These are phyloP conservation scores for Erinaceus europaeus DNA, from an alignment of 2,113 vertebrate species.

Conservation along the genomic window DNA sequence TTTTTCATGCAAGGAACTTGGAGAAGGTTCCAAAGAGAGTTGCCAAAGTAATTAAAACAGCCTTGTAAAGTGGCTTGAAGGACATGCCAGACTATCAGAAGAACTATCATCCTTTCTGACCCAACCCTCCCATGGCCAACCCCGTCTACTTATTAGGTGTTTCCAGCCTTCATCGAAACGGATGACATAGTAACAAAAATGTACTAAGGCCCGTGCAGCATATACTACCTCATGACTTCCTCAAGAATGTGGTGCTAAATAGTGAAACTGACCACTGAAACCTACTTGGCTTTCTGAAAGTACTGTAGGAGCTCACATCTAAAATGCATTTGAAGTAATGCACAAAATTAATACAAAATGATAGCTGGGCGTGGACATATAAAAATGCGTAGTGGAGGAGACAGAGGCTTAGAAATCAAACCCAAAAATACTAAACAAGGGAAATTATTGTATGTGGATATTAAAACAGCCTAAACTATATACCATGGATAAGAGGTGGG, in stretches of 20 bases:
- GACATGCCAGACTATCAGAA: constrained; percentile 43
- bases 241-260: not conserved
- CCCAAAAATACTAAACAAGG: no score
- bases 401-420: not conserved
- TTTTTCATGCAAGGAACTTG: constrained; percentile 54
- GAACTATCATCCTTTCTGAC: constrained; percentile 6
- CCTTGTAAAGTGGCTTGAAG: constrained; percentile 48
- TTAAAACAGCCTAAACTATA: no score
- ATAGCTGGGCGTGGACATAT: not conserved
- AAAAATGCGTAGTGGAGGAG: not conserved
- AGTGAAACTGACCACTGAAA: not conserved
- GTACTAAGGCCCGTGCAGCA: not conserved
- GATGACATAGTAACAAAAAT: constrained; percentile 30
- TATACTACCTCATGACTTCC: not conserved
- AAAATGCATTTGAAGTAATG: not conserved
- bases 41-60: constrained; percentile 60
- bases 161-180: constrained; percentile 51
- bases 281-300: not conserved
- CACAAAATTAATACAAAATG: not conserved
- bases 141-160: constrained; percentile 7
- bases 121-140: not conserved
- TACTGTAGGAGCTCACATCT: not conserved
- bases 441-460: no score
- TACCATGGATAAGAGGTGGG: no score
- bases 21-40: constrained; percentile 14